Conservation (phyloP, 1,140 invertebrate genomes). For the Heliconius himera region DNA sequence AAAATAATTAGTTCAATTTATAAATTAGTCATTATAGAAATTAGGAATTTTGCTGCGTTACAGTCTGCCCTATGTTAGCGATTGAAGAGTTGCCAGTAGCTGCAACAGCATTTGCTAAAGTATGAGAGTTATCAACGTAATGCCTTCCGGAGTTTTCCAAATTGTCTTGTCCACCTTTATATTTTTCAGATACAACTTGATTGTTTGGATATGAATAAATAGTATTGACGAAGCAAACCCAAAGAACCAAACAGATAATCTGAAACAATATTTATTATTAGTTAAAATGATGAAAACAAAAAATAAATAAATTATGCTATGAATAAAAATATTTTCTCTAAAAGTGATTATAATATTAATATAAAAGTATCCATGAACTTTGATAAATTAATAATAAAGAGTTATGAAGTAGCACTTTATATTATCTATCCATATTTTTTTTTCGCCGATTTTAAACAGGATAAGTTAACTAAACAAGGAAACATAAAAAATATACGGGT, state of each 20-base stretch:
- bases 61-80: background rate
- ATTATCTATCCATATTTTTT: too few relatives aligned
- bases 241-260: background rate
- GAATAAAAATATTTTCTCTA: too few relatives aligned
- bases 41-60: background rate
- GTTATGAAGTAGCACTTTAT: too few relatives aligned
- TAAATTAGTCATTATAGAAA: background rate
- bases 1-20: too few relatives aligned
- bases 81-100: background rate
- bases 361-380: too few relatives aligned
- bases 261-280: background rate
- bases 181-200: background rate
- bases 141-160: slow-evolving; percentile 2
- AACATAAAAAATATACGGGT: too few relatives aligned
- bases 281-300: background rate
- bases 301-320: too few relatives aligned
- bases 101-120: background rate
- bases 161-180: background rate
- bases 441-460: too few relatives aligned
- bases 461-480: too few relatives aligned
- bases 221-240: background rate
- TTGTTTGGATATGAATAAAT: background rate
- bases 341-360: too few relatives aligned
- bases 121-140: background rate
- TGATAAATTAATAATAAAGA: too few relatives aligned